A percentile compares a stretch with the other conserved stretches of the same genome.
Evolutionary conservation across 2,113 vertebrate genomes (phyloP).

Genomic region (Clarias gariepinus): DNA sequence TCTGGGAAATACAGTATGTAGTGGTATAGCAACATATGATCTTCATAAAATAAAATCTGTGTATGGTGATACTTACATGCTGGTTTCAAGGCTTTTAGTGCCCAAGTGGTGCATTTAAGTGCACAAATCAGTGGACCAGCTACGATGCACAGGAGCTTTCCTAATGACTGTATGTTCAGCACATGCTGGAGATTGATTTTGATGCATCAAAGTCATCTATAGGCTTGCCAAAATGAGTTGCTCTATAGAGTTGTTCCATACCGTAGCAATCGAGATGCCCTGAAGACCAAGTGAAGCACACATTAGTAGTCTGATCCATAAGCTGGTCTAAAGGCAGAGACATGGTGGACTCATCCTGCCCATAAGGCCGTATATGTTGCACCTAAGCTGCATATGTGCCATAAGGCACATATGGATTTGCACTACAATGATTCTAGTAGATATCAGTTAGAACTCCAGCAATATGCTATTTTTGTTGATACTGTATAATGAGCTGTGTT

Average conservation of each 20-base stretch:
- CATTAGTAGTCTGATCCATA: not conserved
- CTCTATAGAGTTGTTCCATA: not conserved
- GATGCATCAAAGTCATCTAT: not conserved
- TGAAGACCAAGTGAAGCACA: not conserved
- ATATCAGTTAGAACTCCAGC: not conserved
- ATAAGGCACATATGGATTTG: not conserved
- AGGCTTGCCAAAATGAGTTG: not conserved
- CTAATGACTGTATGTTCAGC: not conserved
- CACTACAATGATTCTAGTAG: not conserved
- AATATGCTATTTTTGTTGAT: not conserved
- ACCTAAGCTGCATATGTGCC: not conserved
- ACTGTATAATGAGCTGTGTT: not conserved
- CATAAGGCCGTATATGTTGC: not conserved
- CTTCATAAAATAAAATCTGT: not conserved
- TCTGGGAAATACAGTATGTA: not conserved
- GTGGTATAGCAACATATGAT: not conserved
- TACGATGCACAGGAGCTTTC: not conserved
- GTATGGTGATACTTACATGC: too few relatives aligned
- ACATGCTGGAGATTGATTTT: not conserved
- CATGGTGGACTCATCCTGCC: not conserved
- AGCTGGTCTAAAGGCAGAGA: not conserved
- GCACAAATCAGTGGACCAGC: not conserved
- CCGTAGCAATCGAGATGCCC: not conserved
- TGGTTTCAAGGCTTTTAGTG: not conserved
- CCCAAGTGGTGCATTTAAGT: not conserved